Percentiles rank a stretch among this genome's conserved stretches.
Evolutionary conservation across 2,888 invertebrate genomes (phyloP).

Genomic region (Lithophane socia): DNA sequence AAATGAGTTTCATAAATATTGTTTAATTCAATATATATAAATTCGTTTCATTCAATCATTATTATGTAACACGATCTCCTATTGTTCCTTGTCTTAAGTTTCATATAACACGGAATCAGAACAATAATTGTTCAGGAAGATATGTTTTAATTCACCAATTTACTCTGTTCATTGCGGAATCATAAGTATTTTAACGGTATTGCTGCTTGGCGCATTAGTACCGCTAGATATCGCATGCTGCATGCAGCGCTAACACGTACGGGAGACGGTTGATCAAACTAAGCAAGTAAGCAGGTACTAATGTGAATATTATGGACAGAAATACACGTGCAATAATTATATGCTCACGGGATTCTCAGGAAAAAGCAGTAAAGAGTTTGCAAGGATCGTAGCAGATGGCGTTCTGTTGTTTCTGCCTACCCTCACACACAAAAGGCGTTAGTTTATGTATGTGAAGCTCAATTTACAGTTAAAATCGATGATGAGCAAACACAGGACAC

Average conservation of each 20-base stretch:
- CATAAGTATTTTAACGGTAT: constrained; percentile 56
- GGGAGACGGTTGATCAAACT: constrained; percentile 27
- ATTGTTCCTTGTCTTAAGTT: constrained; percentile 18
- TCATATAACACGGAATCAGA: constrained; percentile 19
- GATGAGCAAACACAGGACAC: neutral
- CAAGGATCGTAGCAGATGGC: neutral
- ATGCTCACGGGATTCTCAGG: neutral
- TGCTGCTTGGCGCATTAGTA: constrained; percentile 45
- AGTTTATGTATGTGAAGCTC: neutral
- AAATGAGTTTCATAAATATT: constrained; percentile 17
- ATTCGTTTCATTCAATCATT: constrained; percentile 11
- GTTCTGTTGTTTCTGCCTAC: neutral
- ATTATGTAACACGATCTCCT: constrained; percentile 28
- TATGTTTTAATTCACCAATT: constrained; percentile 41
- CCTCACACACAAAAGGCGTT: neutral
- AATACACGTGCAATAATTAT: neutral
- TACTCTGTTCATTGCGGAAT: constrained; percentile 40
- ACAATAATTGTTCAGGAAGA: constrained; percentile 37
- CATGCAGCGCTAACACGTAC: constrained; percentile 51
- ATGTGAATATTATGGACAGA: neutral
- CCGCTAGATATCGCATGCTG: constrained; percentile 53
- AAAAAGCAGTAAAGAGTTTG: neutral
- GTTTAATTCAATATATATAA: constrained; percentile 23
- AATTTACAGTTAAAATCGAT: constrained; percentile 12
- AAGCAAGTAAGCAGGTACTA: constrained; percentile 2